These are phyloP conservation scores for Scaptomyza montana DNA, from an alignment of 1,140 invertebrate species.

Conservation along the genomic window DNA sequence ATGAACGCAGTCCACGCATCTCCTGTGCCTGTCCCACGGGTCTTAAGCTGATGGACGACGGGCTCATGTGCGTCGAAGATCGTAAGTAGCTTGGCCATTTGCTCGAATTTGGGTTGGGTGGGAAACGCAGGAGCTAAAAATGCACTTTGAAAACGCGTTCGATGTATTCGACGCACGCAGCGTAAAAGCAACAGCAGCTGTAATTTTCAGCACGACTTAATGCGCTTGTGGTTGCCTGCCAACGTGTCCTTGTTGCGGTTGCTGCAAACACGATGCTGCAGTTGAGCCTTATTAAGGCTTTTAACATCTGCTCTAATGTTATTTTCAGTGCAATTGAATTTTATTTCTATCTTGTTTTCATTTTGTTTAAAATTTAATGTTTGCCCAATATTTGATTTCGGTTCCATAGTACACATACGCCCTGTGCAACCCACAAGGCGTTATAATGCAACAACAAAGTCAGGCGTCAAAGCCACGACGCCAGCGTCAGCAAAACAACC, in stretches of 20 bases:
- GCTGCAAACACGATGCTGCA: conserved; percentile 42
- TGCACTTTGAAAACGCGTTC: conserved; percentile 94
- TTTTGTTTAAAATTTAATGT: conserved; percentile 18
- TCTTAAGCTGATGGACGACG: conserved; percentile 89
- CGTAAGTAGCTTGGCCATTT: conserved; percentile 96
- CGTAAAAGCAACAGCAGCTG: conserved; percentile 85
- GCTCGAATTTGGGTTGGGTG: conserved; percentile 92
- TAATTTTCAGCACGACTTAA: conserved; percentile 94
- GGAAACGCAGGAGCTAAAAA: conserved; percentile 60
- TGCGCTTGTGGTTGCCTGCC: conserved; percentile 86
- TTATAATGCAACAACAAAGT: neutral
- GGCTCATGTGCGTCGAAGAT: conserved; percentile 93
- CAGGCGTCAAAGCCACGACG: neutral
- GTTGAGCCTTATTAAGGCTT: conserved; percentile 84
- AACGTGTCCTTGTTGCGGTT: conserved; percentile 90
- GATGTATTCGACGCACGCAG: conserved; percentile 76
- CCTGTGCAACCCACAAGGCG: neutral
- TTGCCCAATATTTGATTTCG: neutral
- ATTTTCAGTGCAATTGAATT: conserved; percentile 39
- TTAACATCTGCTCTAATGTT: conserved; percentile 27
- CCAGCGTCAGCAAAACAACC: conserved; percentile 34
- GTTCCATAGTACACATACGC: conserved; percentile 6
- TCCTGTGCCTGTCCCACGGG: conserved; percentile 95
- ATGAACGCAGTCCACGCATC: conserved; percentile 89
- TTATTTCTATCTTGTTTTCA: conserved; percentile 6